Evolutionary conservation across 2,113 vertebrate species (phyloP).

Genomic region (Fukomys damarensis): DNA sequence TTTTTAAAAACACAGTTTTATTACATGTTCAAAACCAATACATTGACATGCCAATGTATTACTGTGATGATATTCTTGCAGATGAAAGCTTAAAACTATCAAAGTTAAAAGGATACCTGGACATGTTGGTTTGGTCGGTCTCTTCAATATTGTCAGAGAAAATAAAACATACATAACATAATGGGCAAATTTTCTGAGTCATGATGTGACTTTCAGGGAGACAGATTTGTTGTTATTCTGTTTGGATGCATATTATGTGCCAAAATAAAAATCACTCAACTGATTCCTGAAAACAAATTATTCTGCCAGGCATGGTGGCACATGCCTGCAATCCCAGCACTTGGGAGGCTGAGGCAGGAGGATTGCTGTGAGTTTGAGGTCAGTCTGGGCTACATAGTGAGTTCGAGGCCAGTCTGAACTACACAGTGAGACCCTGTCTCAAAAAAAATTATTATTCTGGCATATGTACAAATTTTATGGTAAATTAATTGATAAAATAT

Average conservation of each 20-base stretch:
- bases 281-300: background rate
- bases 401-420: too few relatives aligned
- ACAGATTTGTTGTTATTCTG: background rate
- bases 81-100: constrained; percentile 16
- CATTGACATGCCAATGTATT: background rate
- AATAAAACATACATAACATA: background rate
- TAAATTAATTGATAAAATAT: background rate
- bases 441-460: background rate
- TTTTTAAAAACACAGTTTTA: background rate
- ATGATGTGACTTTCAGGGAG: background rate
- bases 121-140: background rate
- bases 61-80: constrained; percentile 11
- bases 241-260: background rate
- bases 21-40: constrained; percentile 23
- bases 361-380: too few relatives aligned
- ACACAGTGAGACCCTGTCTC: too few relatives aligned
- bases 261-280: background rate
- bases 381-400: too few relatives aligned
- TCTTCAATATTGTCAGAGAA: background rate
- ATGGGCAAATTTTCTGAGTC: background rate
- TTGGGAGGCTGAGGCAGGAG: too few relatives aligned
- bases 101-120: background rate
- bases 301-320: too few relatives aligned
- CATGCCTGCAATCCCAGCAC: too few relatives aligned
- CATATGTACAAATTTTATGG: background rate